phyloP scores from a whole-genome alignment of 2,797 vertebrate species.

The Poeciliopsis infans region DNA sequence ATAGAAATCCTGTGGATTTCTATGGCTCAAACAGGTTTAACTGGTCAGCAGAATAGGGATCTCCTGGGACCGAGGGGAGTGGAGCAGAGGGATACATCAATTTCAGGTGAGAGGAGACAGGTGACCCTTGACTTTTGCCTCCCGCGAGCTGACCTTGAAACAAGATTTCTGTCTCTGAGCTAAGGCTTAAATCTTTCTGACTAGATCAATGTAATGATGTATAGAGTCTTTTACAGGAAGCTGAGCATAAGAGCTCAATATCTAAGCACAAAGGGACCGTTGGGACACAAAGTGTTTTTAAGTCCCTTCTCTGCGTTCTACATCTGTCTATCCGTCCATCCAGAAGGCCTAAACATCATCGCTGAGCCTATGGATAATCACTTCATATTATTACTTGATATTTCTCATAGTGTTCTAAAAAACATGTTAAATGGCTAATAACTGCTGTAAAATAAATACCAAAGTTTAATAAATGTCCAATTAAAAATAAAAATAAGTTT shows the following conservation, averaged over 20 bases:
- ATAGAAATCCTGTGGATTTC: slow-evolving; percentile 72
- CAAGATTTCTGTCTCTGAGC: slow-evolving; percentile 63
- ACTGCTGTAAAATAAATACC: neutral
- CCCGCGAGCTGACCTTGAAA: slow-evolving; percentile 68
- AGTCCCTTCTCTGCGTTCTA: slow-evolving; percentile 50
- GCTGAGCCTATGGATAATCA: neutral
- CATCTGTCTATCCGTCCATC: neutral
- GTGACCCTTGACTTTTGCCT: slow-evolving; percentile 68
- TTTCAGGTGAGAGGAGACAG: slow-evolving; percentile 71
- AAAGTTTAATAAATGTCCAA: neutral
- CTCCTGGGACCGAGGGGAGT: slow-evolving; percentile 43
- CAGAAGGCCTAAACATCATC: neutral
- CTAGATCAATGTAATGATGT: slow-evolving; percentile 78
- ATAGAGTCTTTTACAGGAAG: slow-evolving; percentile 62
- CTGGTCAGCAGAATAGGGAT: slow-evolving; percentile 75
- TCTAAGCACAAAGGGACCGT: slow-evolving; percentile 62
- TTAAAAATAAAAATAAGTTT: neutral
- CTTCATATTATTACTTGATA: neutral
- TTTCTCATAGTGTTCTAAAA: neutral
- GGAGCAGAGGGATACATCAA: slow-evolving; percentile 65
- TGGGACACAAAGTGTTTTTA: slow-evolving; percentile 44
- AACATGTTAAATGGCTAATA: neutral
- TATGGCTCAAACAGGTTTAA: slow-evolving; percentile 74
- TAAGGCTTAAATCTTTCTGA: slow-evolving; percentile 64
- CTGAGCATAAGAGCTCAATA: slow-evolving; percentile 68